Percentiles rank a stretch among this genome's conserved stretches.
phyloP scores from a whole-genome alignment of 2,797 vertebrate genomes.

The Hapalemur alaotrensis region DNA sequence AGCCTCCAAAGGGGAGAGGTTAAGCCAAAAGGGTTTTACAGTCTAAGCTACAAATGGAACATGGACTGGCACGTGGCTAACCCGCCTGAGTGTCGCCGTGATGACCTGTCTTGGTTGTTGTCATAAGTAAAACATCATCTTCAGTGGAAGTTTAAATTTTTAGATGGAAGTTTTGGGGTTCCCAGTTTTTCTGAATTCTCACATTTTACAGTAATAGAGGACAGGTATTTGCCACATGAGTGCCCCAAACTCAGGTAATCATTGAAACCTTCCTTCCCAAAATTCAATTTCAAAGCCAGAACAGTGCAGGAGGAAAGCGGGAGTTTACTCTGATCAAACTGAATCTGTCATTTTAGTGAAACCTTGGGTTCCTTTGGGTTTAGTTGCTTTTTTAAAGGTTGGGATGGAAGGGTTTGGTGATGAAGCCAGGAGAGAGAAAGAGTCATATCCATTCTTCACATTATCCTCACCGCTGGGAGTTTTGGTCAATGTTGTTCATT shows the following conservation, averaged over 20 bases:
- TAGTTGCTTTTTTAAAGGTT: constrained; percentile 35
- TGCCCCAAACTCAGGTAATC: background rate
- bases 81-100: background rate
- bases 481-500: constrained; percentile 73
- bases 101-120: background rate
- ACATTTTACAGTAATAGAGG: background rate
- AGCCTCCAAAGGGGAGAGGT: constrained; percentile 17
- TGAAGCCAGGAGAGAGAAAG: constrained; percentile 64
- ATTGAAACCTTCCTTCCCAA: constrained; percentile 30
- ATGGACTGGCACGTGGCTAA: background rate
- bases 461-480: constrained; percentile 60
- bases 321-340: constrained; percentile 21
- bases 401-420: constrained; percentile 46
- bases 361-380: background rate
- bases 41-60: background rate
- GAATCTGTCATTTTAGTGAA: constrained; percentile 59
- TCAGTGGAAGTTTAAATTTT: background rate
- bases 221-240: background rate
- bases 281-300: background rate
- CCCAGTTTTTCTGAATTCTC: background rate
- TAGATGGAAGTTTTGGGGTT: background rate
- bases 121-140: background rate
- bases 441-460: constrained; percentile 47
- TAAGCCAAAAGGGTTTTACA: background rate
- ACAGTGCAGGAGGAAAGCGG: background rate